These are phyloP conservation scores for Bedellia somnulentella DNA, from an alignment of 2,888 invertebrate species.

Conservation along the genomic window DNA sequence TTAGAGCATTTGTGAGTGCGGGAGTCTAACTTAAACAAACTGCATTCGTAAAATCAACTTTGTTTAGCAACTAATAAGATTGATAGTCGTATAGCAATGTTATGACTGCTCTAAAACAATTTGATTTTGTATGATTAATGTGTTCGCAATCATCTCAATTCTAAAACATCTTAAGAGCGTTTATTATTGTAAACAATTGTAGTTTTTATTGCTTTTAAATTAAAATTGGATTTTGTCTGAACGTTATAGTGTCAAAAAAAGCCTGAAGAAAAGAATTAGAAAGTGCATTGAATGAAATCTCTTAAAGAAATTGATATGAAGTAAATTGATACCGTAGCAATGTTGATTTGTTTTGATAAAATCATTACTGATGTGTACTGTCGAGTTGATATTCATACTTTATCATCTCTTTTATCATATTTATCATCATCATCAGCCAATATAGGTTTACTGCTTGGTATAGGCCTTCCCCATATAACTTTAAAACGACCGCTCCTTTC, in stretches of 20 bases:
- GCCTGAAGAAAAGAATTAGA: conserved; percentile 1
- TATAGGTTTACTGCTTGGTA: too few species aligned
- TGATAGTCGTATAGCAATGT: conserved; percentile 13
- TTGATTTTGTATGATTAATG: conserved; percentile 55
- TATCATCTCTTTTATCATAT: too few species aligned
- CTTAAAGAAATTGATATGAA: conserved; percentile 1
- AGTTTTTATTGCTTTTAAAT: background rate
- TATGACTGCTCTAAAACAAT: conserved; percentile 36
- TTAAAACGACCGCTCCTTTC: too few species aligned
- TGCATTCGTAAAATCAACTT: conserved; percentile 15
- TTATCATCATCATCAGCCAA: too few species aligned
- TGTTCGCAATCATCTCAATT: conserved; percentile 25
- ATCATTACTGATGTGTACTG: too few species aligned
- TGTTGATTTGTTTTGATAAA: too few species aligned
- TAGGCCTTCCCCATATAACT: too few species aligned
- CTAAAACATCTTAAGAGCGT: conserved; percentile 17
- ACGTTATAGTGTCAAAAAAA: background rate
- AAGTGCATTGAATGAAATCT: background rate
- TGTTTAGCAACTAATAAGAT: conserved; percentile 10
- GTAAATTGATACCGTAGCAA: too few species aligned
- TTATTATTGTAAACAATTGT: background rate
- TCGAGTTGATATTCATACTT: too few species aligned
- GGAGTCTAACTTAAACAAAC: conserved; percentile 22
- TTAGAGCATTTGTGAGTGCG: conserved; percentile 24
- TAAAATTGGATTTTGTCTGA: too few species aligned